Evolutionary conservation across 2,113 vertebrate species (phyloP).

Genomic region (Larimichthys crocea): DNA sequence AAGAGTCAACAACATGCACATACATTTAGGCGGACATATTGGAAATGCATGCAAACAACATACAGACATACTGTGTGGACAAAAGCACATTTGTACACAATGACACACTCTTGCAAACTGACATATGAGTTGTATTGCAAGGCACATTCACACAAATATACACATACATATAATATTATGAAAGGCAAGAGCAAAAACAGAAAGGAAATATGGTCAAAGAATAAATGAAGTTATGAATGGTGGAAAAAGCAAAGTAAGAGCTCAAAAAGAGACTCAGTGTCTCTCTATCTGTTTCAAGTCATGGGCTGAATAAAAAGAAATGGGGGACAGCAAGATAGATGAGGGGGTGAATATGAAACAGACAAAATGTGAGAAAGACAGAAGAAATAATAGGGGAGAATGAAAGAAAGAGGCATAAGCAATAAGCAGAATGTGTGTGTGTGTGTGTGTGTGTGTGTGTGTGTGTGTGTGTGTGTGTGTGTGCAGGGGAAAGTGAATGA

Average conservation of each 20-base stretch:
- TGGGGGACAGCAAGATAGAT: constrained; percentile 2
- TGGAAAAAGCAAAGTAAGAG: neutral
- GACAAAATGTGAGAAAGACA: constrained; percentile 42
- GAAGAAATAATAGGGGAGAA: constrained; percentile 46
- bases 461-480: constrained; percentile 12
- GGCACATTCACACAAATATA: neutral
- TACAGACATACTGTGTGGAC: neutral
- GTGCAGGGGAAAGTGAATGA: neutral
- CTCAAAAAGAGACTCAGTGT: constrained; percentile 1
- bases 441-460: neutral
- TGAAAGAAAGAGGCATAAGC: constrained; percentile 25
- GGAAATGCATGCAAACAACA: too few species aligned
- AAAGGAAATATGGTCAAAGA: neutral
- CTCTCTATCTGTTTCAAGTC: constrained; percentile 28
- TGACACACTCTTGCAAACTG: neutral
- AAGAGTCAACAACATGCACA: neutral
- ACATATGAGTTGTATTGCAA: neutral
- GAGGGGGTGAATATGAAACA: constrained; percentile 45
- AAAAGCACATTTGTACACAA: neutral
- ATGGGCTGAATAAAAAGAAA: constrained; percentile 30
- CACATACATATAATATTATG: neutral
- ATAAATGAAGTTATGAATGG: neutral
- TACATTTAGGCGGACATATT: neutral
- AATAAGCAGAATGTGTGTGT: constrained; percentile 20
- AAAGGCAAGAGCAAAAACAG: neutral